Percentiles rank a stretch among this genome's conserved stretches.
Evolutionary conservation across 2,888 invertebrate genomes (phyloP).

Genomic region (Nineta flava): DNA sequence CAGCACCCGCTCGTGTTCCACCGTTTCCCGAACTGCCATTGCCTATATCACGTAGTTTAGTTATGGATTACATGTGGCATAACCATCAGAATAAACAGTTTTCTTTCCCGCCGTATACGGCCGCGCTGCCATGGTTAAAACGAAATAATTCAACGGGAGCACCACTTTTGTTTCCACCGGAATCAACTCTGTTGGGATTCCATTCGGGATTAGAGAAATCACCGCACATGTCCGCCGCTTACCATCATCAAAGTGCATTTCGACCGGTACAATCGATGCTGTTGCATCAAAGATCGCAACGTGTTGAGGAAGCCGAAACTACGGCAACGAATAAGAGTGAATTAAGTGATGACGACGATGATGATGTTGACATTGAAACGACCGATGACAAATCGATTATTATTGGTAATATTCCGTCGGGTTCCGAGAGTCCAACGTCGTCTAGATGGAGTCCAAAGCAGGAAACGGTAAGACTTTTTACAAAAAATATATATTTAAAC

Average conservation of each 20-base stretch:
- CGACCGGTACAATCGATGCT: conserved; percentile 32
- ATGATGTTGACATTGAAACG: conserved; percentile 78
- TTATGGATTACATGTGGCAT: conserved; percentile 73
- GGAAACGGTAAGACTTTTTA: conserved; percentile 28
- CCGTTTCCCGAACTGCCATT: conserved; percentile 35
- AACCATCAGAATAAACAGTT: conserved; percentile 39
- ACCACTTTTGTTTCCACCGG: conserved; percentile 28
- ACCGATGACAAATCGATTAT: conserved; percentile 54
- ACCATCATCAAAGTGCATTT: conserved; percentile 36
- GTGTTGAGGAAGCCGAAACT: background rate
- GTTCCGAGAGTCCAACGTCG: conserved; percentile 8
- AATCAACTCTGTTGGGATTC: conserved; percentile 29
- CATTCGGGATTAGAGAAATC: conserved; percentile 17
- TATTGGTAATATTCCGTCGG: conserved; percentile 1
- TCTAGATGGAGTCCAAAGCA: conserved; percentile 32
- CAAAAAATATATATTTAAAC: background rate
- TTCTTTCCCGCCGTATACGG: conserved; percentile 48
- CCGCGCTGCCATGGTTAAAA: conserved; percentile 50
- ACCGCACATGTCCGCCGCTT: background rate
- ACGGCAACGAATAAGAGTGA: conserved; percentile 20
- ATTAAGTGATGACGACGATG: conserved; percentile 55
- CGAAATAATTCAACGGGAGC: conserved; percentile 23
- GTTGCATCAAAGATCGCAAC: conserved; percentile 17
- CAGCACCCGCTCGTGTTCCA: conserved; percentile 30
- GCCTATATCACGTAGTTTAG: conserved; percentile 45